Percentiles rank a stretch among this genome's conserved stretches.
These are phyloP conservation scores for Scomber japonicus DNA, from an alignment of 2,113 vertebrate genomes.

Conservation along the genomic window DNA sequence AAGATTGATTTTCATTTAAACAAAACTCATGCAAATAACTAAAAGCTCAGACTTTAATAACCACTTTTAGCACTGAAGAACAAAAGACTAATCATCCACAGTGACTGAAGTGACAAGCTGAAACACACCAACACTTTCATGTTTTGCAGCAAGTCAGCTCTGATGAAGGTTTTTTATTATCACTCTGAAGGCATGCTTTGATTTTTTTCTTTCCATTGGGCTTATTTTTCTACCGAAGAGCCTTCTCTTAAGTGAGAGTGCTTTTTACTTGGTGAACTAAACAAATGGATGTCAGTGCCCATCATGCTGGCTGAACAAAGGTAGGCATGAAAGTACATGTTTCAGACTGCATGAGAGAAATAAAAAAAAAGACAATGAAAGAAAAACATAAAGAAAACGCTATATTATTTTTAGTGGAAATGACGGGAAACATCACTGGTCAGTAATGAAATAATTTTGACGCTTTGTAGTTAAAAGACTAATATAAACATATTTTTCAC, in stretches of 20 bases:
- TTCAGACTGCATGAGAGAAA: neutral
- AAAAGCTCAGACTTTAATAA: neutral
- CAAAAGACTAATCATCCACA: constrained; percentile 3
- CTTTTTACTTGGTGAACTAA: constrained; percentile 12
- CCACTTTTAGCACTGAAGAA: constrained; percentile 3
- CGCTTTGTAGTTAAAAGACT: neutral
- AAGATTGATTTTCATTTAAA: neutral
- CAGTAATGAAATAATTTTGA: neutral
- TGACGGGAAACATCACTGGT: neutral
- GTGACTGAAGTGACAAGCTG: neutral
- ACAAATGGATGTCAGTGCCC: constrained; percentile 25
- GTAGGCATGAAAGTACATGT: neutral
- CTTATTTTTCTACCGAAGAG: neutral
- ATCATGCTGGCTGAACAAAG: constrained; percentile 27
- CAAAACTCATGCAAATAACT: neutral
- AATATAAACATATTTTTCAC: neutral
- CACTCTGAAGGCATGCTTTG: constrained; percentile 10
- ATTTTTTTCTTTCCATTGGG: neutral
- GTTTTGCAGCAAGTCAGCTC: constrained; percentile 10
- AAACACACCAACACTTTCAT: neutral
- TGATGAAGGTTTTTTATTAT: constrained; percentile 19
- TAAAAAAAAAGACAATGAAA: neutral
- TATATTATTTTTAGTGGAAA: neutral
- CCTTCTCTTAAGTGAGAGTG: neutral
- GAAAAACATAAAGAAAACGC: neutral